phyloP scores from a whole-genome alignment of 1,140 invertebrate genomes.

The Aphelinus certus region DNA sequence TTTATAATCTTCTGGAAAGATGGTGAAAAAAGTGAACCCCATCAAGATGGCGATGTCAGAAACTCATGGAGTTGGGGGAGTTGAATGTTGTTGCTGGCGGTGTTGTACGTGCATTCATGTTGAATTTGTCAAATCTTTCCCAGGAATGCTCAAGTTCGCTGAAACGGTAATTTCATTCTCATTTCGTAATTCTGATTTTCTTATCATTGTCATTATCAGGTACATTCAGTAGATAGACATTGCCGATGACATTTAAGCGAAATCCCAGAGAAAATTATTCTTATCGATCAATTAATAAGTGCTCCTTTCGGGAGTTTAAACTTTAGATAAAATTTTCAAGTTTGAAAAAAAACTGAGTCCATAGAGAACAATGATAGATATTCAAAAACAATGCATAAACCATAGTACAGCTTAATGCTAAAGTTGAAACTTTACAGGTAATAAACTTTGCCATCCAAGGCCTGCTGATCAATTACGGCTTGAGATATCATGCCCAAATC shows the following conservation, averaged over 20 bases:
- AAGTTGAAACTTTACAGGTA: background rate
- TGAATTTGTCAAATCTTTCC: constrained; percentile 74
- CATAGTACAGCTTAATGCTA: no score
- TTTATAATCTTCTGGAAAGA: background rate
- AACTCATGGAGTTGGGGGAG: constrained; percentile 15
- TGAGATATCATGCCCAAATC: constrained; percentile 72
- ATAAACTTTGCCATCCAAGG: constrained; percentile 72
- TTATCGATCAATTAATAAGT: background rate
- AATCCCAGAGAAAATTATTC: background rate
- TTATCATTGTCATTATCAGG: no score
- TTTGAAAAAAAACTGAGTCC: background rate
- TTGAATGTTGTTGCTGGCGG: constrained; percentile 21
- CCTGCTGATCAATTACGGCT: constrained; percentile 77
- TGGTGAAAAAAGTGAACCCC: constrained; percentile 9
- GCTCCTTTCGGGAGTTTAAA: no score
- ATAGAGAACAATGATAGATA: no score
- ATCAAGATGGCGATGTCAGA: background rate
- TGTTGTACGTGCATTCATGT: constrained; percentile 83
- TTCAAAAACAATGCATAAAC: no score
- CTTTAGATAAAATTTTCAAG: no score
- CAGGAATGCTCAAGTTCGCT: constrained; percentile 77
- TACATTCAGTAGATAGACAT: constrained; percentile 48
- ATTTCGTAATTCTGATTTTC: no score
- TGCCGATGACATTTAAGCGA: constrained; percentile 60
- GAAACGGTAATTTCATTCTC: constrained; percentile 71